Evolutionary conservation across 1,140 invertebrate species (phyloP), one percentile per base, ranked within the genome.

Genomic region (Drosophila burlai): DNA sequence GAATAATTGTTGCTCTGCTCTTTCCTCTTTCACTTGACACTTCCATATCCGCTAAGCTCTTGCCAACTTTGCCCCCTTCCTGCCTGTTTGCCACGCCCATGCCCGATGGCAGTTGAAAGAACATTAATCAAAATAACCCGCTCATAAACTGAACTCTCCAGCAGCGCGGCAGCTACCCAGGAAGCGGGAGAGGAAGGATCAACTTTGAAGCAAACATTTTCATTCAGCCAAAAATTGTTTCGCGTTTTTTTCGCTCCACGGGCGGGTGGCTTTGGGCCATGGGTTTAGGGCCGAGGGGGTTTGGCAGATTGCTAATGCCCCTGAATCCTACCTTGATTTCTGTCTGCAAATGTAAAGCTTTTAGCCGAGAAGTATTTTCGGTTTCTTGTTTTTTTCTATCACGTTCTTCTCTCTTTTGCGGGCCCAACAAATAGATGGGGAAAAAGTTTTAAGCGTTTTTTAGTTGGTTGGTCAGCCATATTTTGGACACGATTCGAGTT

Each of bases 51-150:
- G 47, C 47, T 54, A 58, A 76, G 73, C 61, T 40, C 72, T 57
- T 58, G 43, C 45, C 52, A 76, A 58, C 43, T 75, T 29, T 45
- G 24, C 3, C 10, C 10, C 26, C 29, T 10, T 42, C 31, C 40
- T 2, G 40, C 52, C 63, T 24, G 18, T 29, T 29, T 4, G 46
- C 36, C 65, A 31, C 46, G 16, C 38, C 49, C 63, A 24, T 46
- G 67, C 49, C 63, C 34, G 54, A 36, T 45, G 68, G 54, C 69
- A 72, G 74, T 61, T 77, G 63, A 68, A 77, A 54, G 72, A 77
- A 77, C 75, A 77, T 77, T 77, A 77, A 77, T 77, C 75, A 77
- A 77, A 77, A 77, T 77, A 77, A 77, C 75, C 73, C 73, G 63
- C 73, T 77, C 75, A 77, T 77, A 77, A 77, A 77, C 55, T 77